Evolutionary conservation across 2,888 invertebrate genomes (phyloP).

Genomic region (Malacosoma neustria): DNA sequence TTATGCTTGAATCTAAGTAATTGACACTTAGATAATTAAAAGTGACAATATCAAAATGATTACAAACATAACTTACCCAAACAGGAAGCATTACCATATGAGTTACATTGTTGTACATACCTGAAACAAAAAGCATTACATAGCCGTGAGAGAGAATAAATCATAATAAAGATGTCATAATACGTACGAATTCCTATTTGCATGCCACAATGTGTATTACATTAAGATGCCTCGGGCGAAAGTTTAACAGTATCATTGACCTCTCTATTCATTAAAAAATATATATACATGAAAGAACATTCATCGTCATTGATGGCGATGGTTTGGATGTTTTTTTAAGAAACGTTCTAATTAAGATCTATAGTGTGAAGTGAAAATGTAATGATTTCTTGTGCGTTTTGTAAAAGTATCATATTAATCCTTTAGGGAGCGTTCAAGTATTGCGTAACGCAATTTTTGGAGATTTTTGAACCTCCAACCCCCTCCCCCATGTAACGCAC

Average conservation of each 20-base stretch:
- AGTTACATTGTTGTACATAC: too few species aligned
- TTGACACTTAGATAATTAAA: too few species aligned
- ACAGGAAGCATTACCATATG: not conserved
- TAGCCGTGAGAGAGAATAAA: slow-evolving; percentile 13
- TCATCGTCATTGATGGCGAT: slow-evolving; percentile 9
- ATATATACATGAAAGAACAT: slow-evolving; percentile 17
- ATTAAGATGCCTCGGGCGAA: slow-evolving; percentile 49
- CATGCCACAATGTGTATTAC: slow-evolving; percentile 35
- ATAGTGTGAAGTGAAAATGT: slow-evolving; percentile 10
- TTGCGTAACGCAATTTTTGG: too few species aligned
- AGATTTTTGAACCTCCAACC: too few species aligned
- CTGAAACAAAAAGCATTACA: slow-evolving; percentile 35
- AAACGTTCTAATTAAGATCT: slow-evolving; percentile 5
- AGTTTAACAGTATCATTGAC: slow-evolving; percentile 50
- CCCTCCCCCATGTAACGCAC: too few species aligned
- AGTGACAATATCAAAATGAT: too few species aligned
- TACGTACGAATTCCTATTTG: slow-evolving; percentile 27
- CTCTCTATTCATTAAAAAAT: slow-evolving; percentile 56
- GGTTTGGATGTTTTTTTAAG: slow-evolving; percentile 4
- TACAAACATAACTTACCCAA: not conserved
- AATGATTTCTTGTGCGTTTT: not conserved
- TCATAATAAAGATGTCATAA: slow-evolving; percentile 31
- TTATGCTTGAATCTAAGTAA: too few species aligned
- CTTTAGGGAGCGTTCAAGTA: too few species aligned
- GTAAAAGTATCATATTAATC: not conserved